phyloP scores from a whole-genome alignment of 1,140 invertebrate genomes.

The Trichomalopsis sarcophagae region DNA sequence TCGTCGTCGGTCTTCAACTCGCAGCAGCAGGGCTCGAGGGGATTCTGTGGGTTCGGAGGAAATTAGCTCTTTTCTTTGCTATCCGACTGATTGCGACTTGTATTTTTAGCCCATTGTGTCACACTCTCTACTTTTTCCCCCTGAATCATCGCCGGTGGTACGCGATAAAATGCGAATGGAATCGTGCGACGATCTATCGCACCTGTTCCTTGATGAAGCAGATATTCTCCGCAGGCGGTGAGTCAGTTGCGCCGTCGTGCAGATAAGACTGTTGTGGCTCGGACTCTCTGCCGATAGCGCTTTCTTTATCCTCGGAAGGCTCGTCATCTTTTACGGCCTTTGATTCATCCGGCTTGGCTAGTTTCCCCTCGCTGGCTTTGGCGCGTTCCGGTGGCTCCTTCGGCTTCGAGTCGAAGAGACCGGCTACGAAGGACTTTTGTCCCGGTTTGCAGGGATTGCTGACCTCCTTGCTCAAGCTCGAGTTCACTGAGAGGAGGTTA shows the following conservation, averaged over 20 bases:
- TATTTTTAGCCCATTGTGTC: no score
- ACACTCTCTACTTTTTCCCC: no score
- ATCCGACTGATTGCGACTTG: no score
- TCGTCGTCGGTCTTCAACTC: neutral
- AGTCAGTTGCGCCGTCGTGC: neutral
- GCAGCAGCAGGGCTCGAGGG: slow-evolving; percentile 18
- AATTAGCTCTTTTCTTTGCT: neutral
- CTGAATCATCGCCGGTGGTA: no score
- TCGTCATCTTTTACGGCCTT: neutral
- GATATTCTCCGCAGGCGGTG: neutral
- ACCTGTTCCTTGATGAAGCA: slow-evolving; percentile 25
- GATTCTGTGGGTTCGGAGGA: slow-evolving; percentile 12
- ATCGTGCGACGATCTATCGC: neutral
- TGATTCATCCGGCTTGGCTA: neutral
- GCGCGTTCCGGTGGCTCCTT: no score
- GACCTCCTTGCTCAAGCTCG: neutral
- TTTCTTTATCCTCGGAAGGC: neutral
- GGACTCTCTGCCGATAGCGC: neutral
- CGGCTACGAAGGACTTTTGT: slow-evolving; percentile 6
- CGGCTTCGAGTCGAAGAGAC: neutral
- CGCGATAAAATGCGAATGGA: no score
- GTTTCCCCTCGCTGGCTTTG: neutral
- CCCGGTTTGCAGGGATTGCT: neutral
- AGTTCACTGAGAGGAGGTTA: neutral
- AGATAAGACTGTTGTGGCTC: no score